Evolutionary conservation across 2,797 vertebrate genomes (phyloP), one percentile per base, ranked within the genome.

Genomic region (Typhlichthys eigenmanni): DNA sequence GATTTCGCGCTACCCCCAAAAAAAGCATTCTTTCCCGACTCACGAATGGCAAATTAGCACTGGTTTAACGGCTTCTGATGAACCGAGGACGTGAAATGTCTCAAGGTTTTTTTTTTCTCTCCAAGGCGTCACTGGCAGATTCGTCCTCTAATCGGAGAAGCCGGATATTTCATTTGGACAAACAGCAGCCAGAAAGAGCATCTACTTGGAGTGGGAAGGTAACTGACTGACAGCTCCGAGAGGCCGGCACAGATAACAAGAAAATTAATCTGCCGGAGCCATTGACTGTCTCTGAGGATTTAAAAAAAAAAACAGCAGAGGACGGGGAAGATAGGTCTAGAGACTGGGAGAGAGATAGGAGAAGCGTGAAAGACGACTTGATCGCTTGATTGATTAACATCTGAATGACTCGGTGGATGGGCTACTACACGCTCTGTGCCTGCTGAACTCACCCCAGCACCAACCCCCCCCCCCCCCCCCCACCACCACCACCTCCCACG

Each of bases 391-490:
- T 68, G 73, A 84, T 61, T 59, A 57, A 77, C 59, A 32, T 43
- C 54, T 62, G 69, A 64, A 71, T 72, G 62, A 77, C 64, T 80
- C 62, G 71, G 66, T 38, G 58, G 60, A 77, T 52, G 46, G 76
- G 68, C 62, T 59, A 14, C 47, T 45, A 47, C 38, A 57, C 76
- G 65, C 55, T 72, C 63, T 71, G 54, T 64, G 59, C 81, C 55
- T 58, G 34, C 49, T 65, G 73, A 82, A 68, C 72, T 71, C 46
- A 0, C 2, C 24, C 24, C 24, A 24, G 24, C 24, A 62, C 38
- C 47, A 52, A 50, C 17, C 16, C 7, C 50, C 50, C 17, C 55
- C 53, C 11, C 50, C 14, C 32, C 3, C 3, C 32, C 17, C 17
- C 17, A 1, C 17, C 17, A 17, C 1, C 17, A 1, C 17, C 46